Base-by-base conservation (phyloP, 2,888 invertebrate species). In the Uropetala carovei region DNA sequence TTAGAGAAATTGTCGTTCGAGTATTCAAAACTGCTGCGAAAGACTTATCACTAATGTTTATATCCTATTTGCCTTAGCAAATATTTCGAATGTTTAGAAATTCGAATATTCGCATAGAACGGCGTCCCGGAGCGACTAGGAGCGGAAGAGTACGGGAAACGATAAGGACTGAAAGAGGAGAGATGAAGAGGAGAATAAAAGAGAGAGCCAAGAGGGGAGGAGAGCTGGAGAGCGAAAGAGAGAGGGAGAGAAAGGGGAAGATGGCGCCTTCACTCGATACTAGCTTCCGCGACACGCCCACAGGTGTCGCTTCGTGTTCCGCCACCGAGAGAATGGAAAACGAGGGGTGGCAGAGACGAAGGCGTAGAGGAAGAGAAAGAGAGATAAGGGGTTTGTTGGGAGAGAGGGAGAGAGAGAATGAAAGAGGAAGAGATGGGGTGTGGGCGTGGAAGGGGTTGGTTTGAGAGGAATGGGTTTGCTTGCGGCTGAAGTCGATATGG, bases 401-500 rank as follows among this genome's bases (percentile, higher is more conserved):
- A 7, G n/a, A 64, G 64, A 64, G 64, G 16, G 16, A 43, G 43
- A 43, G 43, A 43, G 43, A 43, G 43, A 43, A 43, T 43, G 43
- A 43, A 43, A 43, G 43, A 5, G 3, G 43, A 43, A 43, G 43
- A 5, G 43, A 43, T 5, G 43, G 43, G 43, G 43, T 43, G 43
- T 43, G 43, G 43, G 43, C 43, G 43, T 43, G 43, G 43, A 43
- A 83, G 82, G 27, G 14, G 27, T 22, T 82, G 86, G 16, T 30
- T 58, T 14, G 27, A 27, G 86, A 86, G 86, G 86, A 86, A 58
- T 59, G 14, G 60, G 89, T 89, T 89, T 64, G 89, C 89, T 68
- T 89, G 89, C 89, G 89, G 64, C 89, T 43, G n/a, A 43, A 89
- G 89, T 89, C 89, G 64, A 89, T 89, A 89, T 60, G 64, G 60